Evolutionary conservation across 2,797 vertebrate genomes (phyloP).

Genomic region (Schizopygopsis pylzovi): DNA sequence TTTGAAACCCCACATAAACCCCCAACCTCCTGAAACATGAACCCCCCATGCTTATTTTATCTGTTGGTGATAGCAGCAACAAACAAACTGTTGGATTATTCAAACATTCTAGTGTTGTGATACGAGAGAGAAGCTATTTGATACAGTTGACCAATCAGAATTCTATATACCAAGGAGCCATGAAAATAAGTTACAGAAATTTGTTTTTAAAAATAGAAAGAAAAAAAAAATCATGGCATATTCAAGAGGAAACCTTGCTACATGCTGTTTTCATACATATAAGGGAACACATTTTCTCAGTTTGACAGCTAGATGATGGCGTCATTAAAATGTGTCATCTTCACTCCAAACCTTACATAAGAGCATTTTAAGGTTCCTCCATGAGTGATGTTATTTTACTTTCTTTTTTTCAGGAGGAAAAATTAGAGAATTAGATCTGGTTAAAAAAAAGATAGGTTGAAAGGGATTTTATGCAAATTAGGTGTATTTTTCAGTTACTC

Average conservation of each 20-base stretch:
- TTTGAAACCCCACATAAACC: no score
- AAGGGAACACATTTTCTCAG: neutral
- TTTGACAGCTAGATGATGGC: conserved; percentile 16
- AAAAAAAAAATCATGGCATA: neutral
- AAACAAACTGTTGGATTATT: neutral
- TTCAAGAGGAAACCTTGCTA: neutral
- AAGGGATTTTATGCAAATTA: neutral
- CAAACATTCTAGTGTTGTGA: neutral
- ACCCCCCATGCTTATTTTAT: no score
- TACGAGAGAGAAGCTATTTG: neutral
- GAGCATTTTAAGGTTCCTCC: neutral
- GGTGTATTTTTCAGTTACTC: neutral
- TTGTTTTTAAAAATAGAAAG: neutral
- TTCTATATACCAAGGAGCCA: neutral
- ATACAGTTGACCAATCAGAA: neutral
- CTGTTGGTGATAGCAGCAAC: neutral
- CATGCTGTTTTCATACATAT: neutral
- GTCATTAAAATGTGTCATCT: conserved; percentile 24
- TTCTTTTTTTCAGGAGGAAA: neutral
- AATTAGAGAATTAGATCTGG: neutral
- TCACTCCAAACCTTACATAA: conserved; percentile 16
- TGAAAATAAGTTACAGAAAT: neutral
- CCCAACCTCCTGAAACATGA: no score
- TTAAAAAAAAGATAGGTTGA: neutral
- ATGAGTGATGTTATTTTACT: neutral